phyloP scores from a whole-genome alignment of 2,888 invertebrate genomes.

The Chrysina gloriosa region DNA sequence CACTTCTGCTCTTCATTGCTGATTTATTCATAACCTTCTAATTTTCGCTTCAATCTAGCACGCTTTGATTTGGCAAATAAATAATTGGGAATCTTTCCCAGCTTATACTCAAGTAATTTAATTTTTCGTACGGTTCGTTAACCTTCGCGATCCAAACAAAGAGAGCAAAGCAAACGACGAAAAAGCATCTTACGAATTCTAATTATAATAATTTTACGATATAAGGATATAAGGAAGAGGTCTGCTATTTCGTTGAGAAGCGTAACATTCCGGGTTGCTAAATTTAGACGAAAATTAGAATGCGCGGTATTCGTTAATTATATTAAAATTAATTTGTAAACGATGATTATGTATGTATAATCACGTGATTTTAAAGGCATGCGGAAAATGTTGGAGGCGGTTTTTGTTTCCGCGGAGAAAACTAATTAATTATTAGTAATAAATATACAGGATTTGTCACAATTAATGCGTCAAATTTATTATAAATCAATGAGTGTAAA shows the following conservation, averaged over 20 bases:
- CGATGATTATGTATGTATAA: background rate
- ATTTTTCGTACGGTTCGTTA: background rate
- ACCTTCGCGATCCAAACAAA: background rate
- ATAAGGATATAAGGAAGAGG: slow-evolving; percentile 2
- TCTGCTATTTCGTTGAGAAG: background rate
- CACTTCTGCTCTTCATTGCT: too few relatives aligned
- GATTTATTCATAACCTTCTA: too few relatives aligned
- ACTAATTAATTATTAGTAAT: too few relatives aligned
- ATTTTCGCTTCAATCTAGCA: too few relatives aligned
- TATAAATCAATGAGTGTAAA: too few relatives aligned
- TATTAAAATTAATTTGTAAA: background rate
- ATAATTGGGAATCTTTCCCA: too few relatives aligned
- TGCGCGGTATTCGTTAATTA: background rate
- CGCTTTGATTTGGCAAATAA: too few relatives aligned
- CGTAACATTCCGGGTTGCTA: background rate
- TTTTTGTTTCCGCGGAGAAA: too few relatives aligned
- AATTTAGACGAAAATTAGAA: background rate
- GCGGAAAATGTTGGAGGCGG: too few relatives aligned
- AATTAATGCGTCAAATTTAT: too few relatives aligned
- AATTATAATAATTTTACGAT: slow-evolving; percentile 1
- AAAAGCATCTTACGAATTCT: background rate
- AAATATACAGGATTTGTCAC: too few relatives aligned
- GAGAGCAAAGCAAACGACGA: background rate
- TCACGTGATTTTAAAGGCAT: background rate
- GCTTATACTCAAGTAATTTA: too few relatives aligned